Evolutionary conservation across 2,888 invertebrate species (phyloP), one percentile per base, ranked within the genome.

Genomic region (Sphecodes monilicornis): DNA sequence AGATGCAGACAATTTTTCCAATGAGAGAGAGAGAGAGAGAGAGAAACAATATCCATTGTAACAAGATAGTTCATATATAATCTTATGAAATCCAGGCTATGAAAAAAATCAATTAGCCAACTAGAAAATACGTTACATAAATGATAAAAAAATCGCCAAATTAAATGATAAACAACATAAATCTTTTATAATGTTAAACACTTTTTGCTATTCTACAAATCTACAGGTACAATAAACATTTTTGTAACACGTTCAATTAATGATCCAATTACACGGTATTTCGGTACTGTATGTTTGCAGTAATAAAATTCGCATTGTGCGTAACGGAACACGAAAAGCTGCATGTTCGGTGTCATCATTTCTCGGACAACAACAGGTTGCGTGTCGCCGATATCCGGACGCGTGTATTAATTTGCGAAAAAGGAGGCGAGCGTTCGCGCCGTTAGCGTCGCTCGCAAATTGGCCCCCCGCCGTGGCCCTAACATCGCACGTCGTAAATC

Each of bases 401-500:
- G 43, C 66, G 64, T 76, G 43, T 83, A 78, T 78, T 84, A 80
- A 80, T 80, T 80, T 57, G 57, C 50, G 72, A 60, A 68, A 80
- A 80, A 85, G 11, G 46, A 74, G 50, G 39, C 68, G 69, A 41
- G 29, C 76, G 54, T 54, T 68, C 26, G 39, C 74, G 64, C 78
- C 46, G 41, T n/a, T 72, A 68, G 71, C 60, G 26, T 41, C 57
- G 76, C 72, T 68, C 76, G 68, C 83, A 76, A 79, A 83, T 85
- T 83, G 79, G 69, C 73, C 68, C 57, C 80, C 68, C 29, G 77
- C 46, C 50, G 78, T 43, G 57, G 26, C 60, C 32, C 70, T 69
- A 78, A 68, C 60, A 43, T 82, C 75, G 57, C 78, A 50, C 84
- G 75, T 64, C 82, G 82, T 84, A 82, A 84, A 84, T 82, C 84